These are phyloP conservation scores for Drosophila kuntzei DNA, from an alignment of 2,888 invertebrate genomes.

Conservation along the genomic window DNA sequence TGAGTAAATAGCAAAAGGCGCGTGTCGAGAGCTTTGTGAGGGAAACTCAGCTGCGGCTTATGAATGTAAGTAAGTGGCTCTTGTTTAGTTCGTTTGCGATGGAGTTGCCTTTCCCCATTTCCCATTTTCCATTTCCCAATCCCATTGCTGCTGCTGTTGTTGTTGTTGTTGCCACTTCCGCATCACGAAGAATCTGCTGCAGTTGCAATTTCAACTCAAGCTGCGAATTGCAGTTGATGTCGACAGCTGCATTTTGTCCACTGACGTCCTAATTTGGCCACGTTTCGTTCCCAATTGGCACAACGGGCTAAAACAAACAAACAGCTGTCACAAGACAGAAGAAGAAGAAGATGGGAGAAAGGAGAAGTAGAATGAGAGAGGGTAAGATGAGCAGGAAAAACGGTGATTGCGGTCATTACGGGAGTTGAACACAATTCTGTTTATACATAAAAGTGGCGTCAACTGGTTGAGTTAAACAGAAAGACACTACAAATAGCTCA, in stretches of 20 bases:
- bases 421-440: conserved; percentile 37
- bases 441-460: conserved; percentile 24
- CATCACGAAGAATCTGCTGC: conserved; percentile 32
- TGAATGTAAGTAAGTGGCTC: conserved; percentile 80
- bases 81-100: conserved; percentile 76
- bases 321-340: conserved; percentile 34
- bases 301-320: conserved; percentile 59
- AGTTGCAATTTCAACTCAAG: conserved; percentile 1
- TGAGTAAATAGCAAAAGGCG: conserved; percentile 80
- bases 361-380: neutral
- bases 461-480: conserved; percentile 23
- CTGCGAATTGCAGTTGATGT: conserved; percentile 40
- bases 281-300: conserved; percentile 72
- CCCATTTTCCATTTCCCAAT: conserved; percentile 11
- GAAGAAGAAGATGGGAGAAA: neutral
- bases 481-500: conserved; percentile 1
- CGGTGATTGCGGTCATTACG: conserved; percentile 60
- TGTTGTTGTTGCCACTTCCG: conserved; percentile 52
- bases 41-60: conserved; percentile 59
- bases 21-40: conserved; percentile 60
- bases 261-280: conserved; percentile 72
- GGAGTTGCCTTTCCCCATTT: conserved; percentile 18
- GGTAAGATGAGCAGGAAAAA: conserved; percentile 10
- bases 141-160: conserved; percentile 9
- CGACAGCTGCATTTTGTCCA: conserved; percentile 60